phyloP scores from a whole-genome alignment of 2,113 vertebrate genomes.

The Ciconia boyciana region DNA sequence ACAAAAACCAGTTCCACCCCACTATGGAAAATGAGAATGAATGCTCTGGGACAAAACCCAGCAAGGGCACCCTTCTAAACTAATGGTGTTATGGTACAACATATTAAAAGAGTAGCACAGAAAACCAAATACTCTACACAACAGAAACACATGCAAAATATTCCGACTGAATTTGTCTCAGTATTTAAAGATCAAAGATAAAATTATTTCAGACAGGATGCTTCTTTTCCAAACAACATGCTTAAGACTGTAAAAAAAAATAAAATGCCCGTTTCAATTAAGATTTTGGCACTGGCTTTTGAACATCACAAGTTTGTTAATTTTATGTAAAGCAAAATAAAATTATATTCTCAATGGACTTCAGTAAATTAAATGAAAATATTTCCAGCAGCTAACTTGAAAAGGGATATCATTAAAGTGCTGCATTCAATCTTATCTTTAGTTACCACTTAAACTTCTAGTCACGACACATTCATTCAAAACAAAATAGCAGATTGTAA shows the following conservation, averaged over 20 bases:
- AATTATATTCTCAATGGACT: conserved; percentile 45
- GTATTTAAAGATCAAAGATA: conserved; percentile 55
- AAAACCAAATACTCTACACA: background rate
- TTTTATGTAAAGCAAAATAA: conserved; percentile 46
- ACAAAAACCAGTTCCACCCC: background rate
- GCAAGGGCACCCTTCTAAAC: background rate
- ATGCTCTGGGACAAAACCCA: background rate
- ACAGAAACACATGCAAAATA: background rate
- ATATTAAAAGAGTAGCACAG: background rate
- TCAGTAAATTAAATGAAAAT: conserved; percentile 56
- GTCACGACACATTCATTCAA: conserved; percentile 58
- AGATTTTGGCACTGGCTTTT: conserved; percentile 38
- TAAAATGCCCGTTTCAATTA: conserved; percentile 9
- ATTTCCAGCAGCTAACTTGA: conserved; percentile 56
- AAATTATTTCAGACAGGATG: conserved; percentile 35
- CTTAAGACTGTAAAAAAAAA: background rate
- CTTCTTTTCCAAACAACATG: conserved; percentile 21
- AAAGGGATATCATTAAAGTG: conserved; percentile 56
- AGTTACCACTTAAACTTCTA: conserved; percentile 59
- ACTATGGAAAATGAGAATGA: background rate
- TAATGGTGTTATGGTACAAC: background rate
- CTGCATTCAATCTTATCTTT: conserved; percentile 58
- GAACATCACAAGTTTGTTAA: conserved; percentile 30
- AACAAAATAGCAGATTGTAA: conserved; percentile 64
- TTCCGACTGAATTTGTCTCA: conserved; percentile 1